Percentiles rank a stretch among this genome's conserved stretches.
Evolutionary conservation across 1,140 invertebrate genomes (phyloP).

Genomic region (Anthonomus grandis): DNA sequence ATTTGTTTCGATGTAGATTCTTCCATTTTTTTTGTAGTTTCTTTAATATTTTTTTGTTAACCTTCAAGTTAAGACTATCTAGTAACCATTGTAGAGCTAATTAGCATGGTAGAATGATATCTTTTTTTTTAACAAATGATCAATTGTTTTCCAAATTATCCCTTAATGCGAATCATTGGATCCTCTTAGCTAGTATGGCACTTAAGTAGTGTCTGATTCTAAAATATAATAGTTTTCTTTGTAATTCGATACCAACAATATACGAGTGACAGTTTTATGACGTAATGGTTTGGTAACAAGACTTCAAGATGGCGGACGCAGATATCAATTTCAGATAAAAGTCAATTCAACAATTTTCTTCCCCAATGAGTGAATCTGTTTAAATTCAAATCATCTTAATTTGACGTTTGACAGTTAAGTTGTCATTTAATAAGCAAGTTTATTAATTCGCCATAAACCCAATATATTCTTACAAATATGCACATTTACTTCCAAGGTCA

Average conservation of each 20-base stretch:
- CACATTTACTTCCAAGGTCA: too few relatives aligned
- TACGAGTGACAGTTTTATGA: neutral
- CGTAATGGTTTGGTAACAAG: neutral
- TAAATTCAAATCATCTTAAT: too few relatives aligned
- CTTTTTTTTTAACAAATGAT: neutral
- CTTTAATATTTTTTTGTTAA: neutral
- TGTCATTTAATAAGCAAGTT: too few relatives aligned
- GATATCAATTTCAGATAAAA: too few relatives aligned
- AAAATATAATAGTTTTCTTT: too few relatives aligned
- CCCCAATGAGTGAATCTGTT: too few relatives aligned
- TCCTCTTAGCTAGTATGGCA: conserved; percentile 7
- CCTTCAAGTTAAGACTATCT: neutral
- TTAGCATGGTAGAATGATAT: neutral
- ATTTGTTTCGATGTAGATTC: neutral
- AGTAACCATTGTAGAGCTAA: neutral
- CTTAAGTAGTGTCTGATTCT: neutral
- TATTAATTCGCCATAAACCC: too few relatives aligned
- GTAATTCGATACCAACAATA: neutral
- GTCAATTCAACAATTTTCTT: too few relatives aligned
- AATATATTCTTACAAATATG: too few relatives aligned
- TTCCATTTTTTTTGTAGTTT: conserved; percentile 5
- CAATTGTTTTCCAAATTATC: neutral
- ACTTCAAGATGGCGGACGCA: neutral
- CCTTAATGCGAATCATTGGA: neutral
- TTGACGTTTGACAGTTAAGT: too few relatives aligned